These are phyloP conservation scores for Acropternis orthonyx DNA, from an alignment of 2,797 vertebrate genomes.

Conservation along the genomic window DNA sequence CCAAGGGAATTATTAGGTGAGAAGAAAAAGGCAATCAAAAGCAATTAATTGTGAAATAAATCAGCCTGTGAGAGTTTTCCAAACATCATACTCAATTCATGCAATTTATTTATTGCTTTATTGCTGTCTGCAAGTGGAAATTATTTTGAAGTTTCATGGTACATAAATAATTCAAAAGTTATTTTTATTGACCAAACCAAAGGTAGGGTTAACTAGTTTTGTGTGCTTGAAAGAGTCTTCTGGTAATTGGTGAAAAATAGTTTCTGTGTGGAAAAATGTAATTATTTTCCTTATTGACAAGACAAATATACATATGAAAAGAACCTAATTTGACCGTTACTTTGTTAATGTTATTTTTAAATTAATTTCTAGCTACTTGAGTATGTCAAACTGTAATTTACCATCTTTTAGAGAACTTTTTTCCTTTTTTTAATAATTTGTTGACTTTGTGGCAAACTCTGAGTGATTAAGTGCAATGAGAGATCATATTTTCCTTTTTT, in stretches of 20 bases:
- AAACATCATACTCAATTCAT: background rate
- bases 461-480: background rate
- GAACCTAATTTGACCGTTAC: background rate
- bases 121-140: background rate
- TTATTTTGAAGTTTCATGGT: background rate
- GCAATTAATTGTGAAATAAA: background rate
- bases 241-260: background rate
- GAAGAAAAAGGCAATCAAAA: background rate
- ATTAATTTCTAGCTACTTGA: background rate
- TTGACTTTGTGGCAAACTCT: background rate
- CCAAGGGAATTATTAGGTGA: background rate
- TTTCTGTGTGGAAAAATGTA: background rate
- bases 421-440: background rate
- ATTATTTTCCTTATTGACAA: background rate
- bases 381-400: background rate
- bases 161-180: conserved; percentile 21
- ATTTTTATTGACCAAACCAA: background rate
- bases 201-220: background rate
- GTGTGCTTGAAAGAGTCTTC: background rate
- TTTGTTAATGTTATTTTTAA: background rate
- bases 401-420: background rate
- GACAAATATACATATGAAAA: background rate
- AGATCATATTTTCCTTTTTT: background rate
- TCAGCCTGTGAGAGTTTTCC: background rate
- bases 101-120: conserved; percentile 33